Conservation (phyloP, 2,113 vertebrate genomes). For the Todiramphus chloris region DNA sequence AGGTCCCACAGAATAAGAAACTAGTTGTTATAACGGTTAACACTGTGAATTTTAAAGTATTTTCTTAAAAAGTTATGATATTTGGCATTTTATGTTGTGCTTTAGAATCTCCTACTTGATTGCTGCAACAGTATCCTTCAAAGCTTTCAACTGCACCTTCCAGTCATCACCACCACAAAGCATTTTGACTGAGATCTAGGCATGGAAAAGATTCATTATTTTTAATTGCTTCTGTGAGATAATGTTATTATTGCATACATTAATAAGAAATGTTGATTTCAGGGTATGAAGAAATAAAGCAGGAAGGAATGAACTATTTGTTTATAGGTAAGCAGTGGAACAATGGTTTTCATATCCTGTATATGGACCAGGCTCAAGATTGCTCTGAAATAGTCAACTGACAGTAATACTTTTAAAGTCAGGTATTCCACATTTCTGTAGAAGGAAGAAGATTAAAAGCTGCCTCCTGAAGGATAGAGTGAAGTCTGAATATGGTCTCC, state of each 20-base stretch:
- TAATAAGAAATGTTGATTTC: not conserved
- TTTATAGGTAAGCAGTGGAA: not conserved
- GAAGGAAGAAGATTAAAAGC: not conserved
- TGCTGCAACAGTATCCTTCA: not conserved
- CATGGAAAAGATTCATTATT: not conserved
- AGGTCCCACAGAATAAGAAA: not conserved
- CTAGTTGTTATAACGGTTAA: not conserved
- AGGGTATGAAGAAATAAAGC: not conserved
- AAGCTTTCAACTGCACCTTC: not conserved
- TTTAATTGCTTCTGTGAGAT: not conserved
- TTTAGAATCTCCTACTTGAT: not conserved
- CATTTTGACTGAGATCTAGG: not conserved
- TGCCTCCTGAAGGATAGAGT: not conserved
- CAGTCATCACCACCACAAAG: not conserved
- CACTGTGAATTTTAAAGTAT: not conserved
- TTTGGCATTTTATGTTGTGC: not conserved
- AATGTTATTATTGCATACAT: not conserved
- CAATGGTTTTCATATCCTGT: not conserved
- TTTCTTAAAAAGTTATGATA: not conserved
- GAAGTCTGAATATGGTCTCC: not conserved
- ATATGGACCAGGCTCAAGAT: not conserved
- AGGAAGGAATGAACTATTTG: not conserved
- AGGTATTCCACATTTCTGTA: not conserved
- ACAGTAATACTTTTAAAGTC: not conserved
- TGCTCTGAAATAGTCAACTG: not conserved